A percentile compares a stretch with the other conserved stretches of the same genome.
Conservation (phyloP, 2,113 vertebrate species). For the Dipodomys merriami region DNA sequence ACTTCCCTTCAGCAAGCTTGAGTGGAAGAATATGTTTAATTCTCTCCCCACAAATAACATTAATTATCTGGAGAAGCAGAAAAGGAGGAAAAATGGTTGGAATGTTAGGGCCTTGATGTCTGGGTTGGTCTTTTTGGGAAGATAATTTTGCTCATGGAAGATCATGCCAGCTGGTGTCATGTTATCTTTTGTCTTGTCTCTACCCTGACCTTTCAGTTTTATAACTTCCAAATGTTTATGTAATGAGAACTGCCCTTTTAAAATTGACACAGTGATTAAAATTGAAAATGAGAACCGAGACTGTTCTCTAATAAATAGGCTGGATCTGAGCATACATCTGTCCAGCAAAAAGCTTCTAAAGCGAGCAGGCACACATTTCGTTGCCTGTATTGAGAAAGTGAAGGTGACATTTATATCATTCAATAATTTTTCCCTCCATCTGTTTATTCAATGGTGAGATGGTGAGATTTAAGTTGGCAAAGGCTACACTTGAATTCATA, state of each 20-base stretch:
- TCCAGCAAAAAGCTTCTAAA: slow-evolving; percentile 65
- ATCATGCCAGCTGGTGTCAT: slow-evolving; percentile 62
- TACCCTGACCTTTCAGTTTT: slow-evolving; percentile 71
- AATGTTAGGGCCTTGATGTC: not conserved
- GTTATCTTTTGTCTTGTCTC: slow-evolving; percentile 68
- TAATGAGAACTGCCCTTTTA: slow-evolving; percentile 73
- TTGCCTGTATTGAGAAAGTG: slow-evolving; percentile 60
- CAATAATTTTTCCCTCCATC: slow-evolving; percentile 73
- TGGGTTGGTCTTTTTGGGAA: not conserved
- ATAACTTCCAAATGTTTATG: slow-evolving; percentile 77
- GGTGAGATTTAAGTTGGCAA: slow-evolving; percentile 74
- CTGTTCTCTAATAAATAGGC: slow-evolving; percentile 76
- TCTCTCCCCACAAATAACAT: not conserved
- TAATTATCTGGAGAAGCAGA: slow-evolving; percentile 16
- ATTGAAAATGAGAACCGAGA: slow-evolving; percentile 57
- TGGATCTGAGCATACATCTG: slow-evolving; percentile 77
- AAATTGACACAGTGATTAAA: slow-evolving; percentile 67
- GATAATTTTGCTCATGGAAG: slow-evolving; percentile 11
- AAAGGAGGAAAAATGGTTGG: not conserved
- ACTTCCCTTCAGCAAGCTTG: not conserved
- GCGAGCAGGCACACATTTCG: slow-evolving; percentile 56
- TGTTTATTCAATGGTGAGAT: slow-evolving; percentile 73
- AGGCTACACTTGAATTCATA: slow-evolving; percentile 32
- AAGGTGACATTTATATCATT: slow-evolving; percentile 79
- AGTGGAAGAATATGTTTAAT: not conserved